A percentile compares a stretch with the other conserved stretches of the same genome.
phyloP scores from a whole-genome alignment of 2,797 vertebrate species.

The Cichlasoma orientale region DNA sequence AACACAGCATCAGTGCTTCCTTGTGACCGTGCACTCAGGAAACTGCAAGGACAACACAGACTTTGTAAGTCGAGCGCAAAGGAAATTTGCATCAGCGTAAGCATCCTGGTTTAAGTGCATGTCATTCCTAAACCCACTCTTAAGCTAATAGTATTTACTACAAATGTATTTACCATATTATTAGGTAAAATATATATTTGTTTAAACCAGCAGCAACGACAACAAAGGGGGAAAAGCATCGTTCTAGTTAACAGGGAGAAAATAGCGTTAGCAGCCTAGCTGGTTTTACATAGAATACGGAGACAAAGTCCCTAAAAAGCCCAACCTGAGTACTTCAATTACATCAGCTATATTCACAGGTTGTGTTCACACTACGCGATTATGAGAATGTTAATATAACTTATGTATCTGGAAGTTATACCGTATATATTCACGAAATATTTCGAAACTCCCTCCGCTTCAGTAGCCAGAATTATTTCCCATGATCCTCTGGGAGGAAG shows the following conservation, averaged over 20 bases:
- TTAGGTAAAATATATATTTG: not conserved
- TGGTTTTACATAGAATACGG: not conserved
- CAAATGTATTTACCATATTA: not conserved
- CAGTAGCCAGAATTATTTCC: constrained; percentile 50
- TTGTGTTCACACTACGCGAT: not conserved
- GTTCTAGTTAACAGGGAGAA: not conserved
- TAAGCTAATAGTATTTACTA: not conserved
- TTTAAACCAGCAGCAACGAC: not conserved
- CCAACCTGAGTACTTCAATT: not conserved
- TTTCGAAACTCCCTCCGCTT: constrained; percentile 82
- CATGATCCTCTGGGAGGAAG: constrained; percentile 72
- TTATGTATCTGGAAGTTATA: not conserved
- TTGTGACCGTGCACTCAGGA: not conserved
- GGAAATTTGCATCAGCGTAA: too few relatives aligned
- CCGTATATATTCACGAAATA: constrained; percentile 19
- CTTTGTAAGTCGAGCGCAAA: too few relatives aligned
- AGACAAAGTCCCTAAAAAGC: not conserved
- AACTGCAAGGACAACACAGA: not conserved
- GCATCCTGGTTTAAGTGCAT: not conserved
- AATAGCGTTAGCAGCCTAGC: constrained; percentile 63
- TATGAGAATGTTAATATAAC: not conserved
- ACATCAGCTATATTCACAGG: not conserved
- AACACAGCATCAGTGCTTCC: constrained; percentile 10
- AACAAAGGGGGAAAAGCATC: not conserved
- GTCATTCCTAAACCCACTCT: not conserved